Evolutionary conservation across 2,888 invertebrate species (phyloP), one percentile per base, ranked within the genome.

Genomic region (Aphrophora alni): DNA sequence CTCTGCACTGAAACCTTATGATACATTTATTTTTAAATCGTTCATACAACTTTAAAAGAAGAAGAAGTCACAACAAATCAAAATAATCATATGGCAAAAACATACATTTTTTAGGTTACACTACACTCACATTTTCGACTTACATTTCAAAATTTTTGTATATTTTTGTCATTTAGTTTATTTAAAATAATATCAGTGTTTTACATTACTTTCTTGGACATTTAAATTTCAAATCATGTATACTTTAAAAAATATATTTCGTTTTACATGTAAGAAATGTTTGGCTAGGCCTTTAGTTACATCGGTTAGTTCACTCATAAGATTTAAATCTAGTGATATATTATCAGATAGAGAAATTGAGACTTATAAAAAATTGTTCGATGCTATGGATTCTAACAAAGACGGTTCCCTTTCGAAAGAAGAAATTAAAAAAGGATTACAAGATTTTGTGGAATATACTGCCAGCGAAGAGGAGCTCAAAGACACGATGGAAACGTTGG

Each of bases 381-480:
- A 72, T 25, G 77, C 71, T 1, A 82, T 82, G 82, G 81, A 81
- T 59, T 72, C 76, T 10, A 78, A 81, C 69, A 80, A 80, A 24
- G 68, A 85, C 76, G 69, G 83, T 5, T 44, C 28, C 33, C 78
- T 84, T 80, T 69, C 81, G 14, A 78, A 75, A 25, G 77, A 81
- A 0, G 81, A 81, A 38, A 59, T 81, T n/a, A 81, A 70, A 24
- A 74, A 81, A 28, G 78, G 81, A 12, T 38, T 81, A 44, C 33
- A 75, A n/a, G 81, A 81, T 21, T 78, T 75, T 25, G 73, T 81
- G 12, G 77, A 76, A n/a, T 81, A 81, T 26, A 27, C 72, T 24
- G 75, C 81, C 14, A 68, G 74, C 24, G 81, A 81, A 21, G 26
- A 72, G 24, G 81, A 81, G 24, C 27, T 81, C 27, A 68, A 78